Evolutionary conservation across 2,888 invertebrate genomes (phyloP), one percentile per base, ranked within the genome.

Genomic region (Mycogona germanica): DNA sequence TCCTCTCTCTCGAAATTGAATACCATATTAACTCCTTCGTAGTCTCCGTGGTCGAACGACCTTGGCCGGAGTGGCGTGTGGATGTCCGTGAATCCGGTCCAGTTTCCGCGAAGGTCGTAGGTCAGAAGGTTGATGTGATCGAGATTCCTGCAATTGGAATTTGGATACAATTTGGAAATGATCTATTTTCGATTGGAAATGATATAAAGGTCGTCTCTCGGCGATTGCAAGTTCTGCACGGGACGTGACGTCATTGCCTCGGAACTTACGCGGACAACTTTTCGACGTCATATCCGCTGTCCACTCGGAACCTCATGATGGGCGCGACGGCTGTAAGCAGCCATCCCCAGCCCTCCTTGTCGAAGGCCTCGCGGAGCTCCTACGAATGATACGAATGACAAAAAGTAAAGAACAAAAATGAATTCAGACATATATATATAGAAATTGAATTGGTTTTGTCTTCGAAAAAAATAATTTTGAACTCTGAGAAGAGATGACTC

Each of bases 21-120:
- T 55, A 58, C 58, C 50, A 58, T 57, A 48, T 58, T 58, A 14
- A 58, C 49, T 45, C 47, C 51, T 29, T 57, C 55, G 51, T 58
- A 58, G 19, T 51, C 58, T 35, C 58, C 58, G 30, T 47, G 32
- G 47, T 58, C 58, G 48, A 55, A 55, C 3, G 38, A 28, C 30
- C 54, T 49, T 7, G 55, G 57, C 35, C 57, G 42, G 5, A 69
- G 60, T 1, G 68, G 68, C 47, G 67, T 62, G 57, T 68, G 66
- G 51, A 65, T 66, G 23, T 67, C 68, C 2, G 67, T 64, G 29
- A 52, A 44, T 2, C 54, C 55, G 2, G 66, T 67, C 68, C 68
- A 68, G 37, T 63, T 61, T 5, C 68, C 68, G 52, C 68, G 64
- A 4, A 68, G 60, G 57, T 70, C 69, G 47, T 60, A 60, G 14